Evolutionary conservation across 1,140 invertebrate genomes (phyloP).

Genomic region (Drosophila sproati): DNA sequence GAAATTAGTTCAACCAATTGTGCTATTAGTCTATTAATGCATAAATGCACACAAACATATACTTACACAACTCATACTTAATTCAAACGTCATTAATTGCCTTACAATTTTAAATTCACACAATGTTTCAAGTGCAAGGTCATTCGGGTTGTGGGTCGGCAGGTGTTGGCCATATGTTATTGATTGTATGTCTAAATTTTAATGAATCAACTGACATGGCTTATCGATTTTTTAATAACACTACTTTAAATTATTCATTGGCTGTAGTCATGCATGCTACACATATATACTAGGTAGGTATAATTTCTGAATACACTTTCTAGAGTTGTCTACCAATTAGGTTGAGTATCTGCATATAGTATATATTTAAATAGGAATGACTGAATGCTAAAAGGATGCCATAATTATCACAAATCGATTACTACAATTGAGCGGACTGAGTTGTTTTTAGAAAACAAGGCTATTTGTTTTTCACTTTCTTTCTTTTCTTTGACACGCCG

Average conservation of each 20-base stretch:
- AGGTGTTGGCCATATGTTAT: constrained; percentile 45
- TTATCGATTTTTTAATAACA: constrained; percentile 74
- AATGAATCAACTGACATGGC: constrained; percentile 60
- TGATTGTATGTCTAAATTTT: constrained; percentile 55
- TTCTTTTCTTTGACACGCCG: no score
- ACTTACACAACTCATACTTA: not conserved
- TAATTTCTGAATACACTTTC: not conserved
- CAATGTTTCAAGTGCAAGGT: constrained; percentile 45
- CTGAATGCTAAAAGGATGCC: not conserved
- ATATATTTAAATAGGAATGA: constrained; percentile 9
- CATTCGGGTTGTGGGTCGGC: constrained; percentile 16
- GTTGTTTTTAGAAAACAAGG: no score
- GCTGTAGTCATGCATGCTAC: not conserved
- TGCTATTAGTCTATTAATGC: not conserved
- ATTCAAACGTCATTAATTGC: constrained; percentile 2
- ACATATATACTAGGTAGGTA: not conserved
- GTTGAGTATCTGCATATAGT: not conserved
- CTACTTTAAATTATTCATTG: constrained; percentile 69
- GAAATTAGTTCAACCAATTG: constrained; percentile 16
- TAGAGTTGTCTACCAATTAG: not conserved
- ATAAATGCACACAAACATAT: no score
- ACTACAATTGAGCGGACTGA: not conserved
- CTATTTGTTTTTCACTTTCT: no score
- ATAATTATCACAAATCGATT: not conserved
- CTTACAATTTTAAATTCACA: constrained; percentile 4